Evolutionary conservation across 1,140 invertebrate species (phyloP).

Genomic region (Bradysia coprophila): DNA sequence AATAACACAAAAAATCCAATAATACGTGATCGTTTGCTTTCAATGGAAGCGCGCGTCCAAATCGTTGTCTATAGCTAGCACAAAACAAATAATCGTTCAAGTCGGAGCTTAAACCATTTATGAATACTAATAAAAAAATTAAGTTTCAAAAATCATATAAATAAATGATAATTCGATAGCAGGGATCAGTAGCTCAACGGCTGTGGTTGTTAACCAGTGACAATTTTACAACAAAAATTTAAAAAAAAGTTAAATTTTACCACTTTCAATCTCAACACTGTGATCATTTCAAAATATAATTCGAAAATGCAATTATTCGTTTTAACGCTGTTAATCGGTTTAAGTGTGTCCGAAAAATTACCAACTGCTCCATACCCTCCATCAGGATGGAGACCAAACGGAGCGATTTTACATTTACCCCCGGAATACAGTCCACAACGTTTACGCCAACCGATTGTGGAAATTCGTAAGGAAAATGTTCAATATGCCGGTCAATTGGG

Average conservation of each 20-base stretch:
- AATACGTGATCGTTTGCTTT: too few relatives aligned
- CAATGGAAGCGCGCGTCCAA: too few relatives aligned
- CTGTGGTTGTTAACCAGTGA: too few relatives aligned
- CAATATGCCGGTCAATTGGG: slow-evolving; percentile 9
- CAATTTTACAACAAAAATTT: too few relatives aligned
- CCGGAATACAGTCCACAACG: background rate
- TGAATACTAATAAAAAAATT: too few relatives aligned
- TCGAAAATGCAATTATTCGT: background rate
- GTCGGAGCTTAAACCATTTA: too few relatives aligned
- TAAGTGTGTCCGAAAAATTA: background rate
- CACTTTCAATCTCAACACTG: too few relatives aligned
- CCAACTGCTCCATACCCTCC: slow-evolving; percentile 12
- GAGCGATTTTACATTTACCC: background rate
- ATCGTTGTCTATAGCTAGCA: too few relatives aligned
- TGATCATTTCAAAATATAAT: too few relatives aligned
- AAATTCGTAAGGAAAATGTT: slow-evolving; percentile 13
- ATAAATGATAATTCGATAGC: background rate
- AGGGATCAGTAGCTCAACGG: background rate
- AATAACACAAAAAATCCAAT: too few relatives aligned
- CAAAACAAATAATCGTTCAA: too few relatives aligned
- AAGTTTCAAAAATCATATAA: slow-evolving; percentile 1
- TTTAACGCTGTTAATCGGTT: background rate
- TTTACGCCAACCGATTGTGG: slow-evolving; percentile 5
- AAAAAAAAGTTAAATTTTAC: too few relatives aligned
- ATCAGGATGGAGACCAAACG: slow-evolving; percentile 13